Base-by-base conservation (phyloP, 2,797 vertebrate genomes). In the Megalops cyprinoides region DNA sequence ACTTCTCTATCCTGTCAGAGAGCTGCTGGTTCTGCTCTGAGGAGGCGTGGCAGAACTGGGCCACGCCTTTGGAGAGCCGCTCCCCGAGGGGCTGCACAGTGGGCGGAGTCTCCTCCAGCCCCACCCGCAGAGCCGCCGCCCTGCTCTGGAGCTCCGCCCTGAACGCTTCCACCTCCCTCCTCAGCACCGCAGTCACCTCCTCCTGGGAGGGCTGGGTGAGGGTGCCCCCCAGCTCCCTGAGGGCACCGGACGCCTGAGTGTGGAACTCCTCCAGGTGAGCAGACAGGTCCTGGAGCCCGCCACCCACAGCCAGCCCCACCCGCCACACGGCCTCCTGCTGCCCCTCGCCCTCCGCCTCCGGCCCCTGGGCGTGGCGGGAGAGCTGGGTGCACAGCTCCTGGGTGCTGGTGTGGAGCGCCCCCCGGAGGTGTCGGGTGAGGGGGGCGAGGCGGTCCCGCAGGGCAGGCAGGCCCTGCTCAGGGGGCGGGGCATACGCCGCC, bases 381-480 rank as follows among this genome's bases (percentile, higher is more conserved):
- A 95, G 89, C 75, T 92, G 88, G 60, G 87, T 78, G 55, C 94
- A 95, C 73, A 95, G 88, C 28, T 92, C 89, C 62, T 89, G 88
- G 34, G 90, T 89, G 85, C 87, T 92, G 86, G 87, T 86, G 77
- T 87, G 91, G 48, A 95, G 86, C 8, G 91, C 91, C 44, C 76
- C 87, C 79, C 92, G 93, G 73, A 95, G 91, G 85, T 90, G 90
- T 82, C 89, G 86, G 42, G 88, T 91, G 37, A 95, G 88, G 15
- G 93, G 91, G 37, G 83, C 85, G 84, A 95, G 79, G 9, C 89
- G 91, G 77, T 92, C 88, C 49, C 86, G 90, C 82, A 94, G 62
- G 80, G 78, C 87, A 0, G 65, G 78, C 2, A 56, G 82, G 79
- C 51, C 48, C 69, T 1, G 90, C 84, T 82, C 91, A 91, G 5